These are phyloP conservation scores for Cryptosula pallasiana DNA, from an alignment of 2,888 invertebrate species.

Conservation along the genomic window DNA sequence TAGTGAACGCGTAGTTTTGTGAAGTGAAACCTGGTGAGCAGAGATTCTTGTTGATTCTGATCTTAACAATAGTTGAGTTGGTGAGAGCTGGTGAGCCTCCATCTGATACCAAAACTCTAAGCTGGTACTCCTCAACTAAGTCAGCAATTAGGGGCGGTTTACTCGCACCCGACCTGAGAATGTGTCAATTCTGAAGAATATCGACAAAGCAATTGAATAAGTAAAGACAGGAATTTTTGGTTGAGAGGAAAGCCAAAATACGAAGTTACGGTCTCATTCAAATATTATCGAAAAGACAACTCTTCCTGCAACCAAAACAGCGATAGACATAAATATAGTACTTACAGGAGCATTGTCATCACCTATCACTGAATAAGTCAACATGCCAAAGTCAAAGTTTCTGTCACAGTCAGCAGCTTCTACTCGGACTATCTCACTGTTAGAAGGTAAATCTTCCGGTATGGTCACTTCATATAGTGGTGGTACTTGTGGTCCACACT, in stretches of 20 bases:
- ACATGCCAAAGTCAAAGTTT: neutral
- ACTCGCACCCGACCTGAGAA: neutral
- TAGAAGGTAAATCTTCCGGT: slow-evolving; percentile 34
- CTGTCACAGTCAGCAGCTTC: slow-evolving; percentile 16
- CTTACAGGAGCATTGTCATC: slow-evolving; percentile 21
- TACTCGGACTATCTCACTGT: slow-evolving; percentile 33
- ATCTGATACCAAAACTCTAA: neutral
- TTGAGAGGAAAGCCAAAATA: too few relatives aligned
- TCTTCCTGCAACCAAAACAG: too few relatives aligned
- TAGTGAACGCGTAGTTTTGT: neutral
- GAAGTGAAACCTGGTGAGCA: neutral
- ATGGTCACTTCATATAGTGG: slow-evolving; percentile 31
- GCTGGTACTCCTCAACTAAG: neutral
- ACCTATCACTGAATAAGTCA: neutral
- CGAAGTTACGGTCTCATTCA: too few relatives aligned
- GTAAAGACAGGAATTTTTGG: neutral
- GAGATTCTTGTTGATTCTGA: slow-evolving; percentile 31
- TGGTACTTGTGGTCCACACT: slow-evolving; percentile 11
- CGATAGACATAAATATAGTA: too few relatives aligned
- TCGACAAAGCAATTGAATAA: neutral
- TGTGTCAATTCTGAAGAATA: neutral
- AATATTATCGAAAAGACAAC: too few relatives aligned
- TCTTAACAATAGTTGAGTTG: slow-evolving; percentile 29
- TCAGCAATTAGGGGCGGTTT: neutral
- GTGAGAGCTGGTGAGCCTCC: slow-evolving; percentile 25